A percentile compares a stretch with the other conserved stretches of the same genome.
Evolutionary conservation across 2,797 vertebrate genomes (phyloP).

Genomic region (Varecia variegata): DNA sequence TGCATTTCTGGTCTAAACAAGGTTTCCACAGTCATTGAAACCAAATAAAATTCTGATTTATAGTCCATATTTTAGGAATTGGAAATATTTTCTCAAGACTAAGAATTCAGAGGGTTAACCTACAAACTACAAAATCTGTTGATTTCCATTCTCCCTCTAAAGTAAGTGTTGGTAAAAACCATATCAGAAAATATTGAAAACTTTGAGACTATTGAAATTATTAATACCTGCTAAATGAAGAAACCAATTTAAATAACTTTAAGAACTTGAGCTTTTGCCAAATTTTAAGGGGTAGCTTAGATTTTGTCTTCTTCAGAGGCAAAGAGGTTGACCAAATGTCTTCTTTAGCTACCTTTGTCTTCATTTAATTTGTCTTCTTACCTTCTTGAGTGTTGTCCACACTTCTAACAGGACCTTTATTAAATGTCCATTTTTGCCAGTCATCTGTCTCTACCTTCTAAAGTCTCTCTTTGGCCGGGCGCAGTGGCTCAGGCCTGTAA

Average conservation of each 20-base stretch:
- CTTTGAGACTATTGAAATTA: background rate
- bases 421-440: background rate
- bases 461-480: background rate
- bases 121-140: background rate
- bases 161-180: background rate
- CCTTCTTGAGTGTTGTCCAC: background rate
- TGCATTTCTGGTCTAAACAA: background rate
- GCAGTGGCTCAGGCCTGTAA: no score
- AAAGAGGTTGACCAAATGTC: background rate
- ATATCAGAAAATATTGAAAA: background rate
- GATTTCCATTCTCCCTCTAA: background rate
- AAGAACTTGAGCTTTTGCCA: background rate
- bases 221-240: background rate
- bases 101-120: background rate
- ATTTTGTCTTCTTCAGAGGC: slow-evolving; percentile 4
- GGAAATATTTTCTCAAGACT: background rate
- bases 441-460: background rate
- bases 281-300: background rate
- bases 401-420: background rate
- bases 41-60: background rate
- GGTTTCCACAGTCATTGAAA: background rate
- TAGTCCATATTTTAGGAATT: background rate
- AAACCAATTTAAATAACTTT: slow-evolving; percentile 17
- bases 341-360: background rate
- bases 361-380: slow-evolving; percentile 23